Evolutionary conservation across 1,140 invertebrate genomes (phyloP).

Genomic region (Fopius arisanus): DNA sequence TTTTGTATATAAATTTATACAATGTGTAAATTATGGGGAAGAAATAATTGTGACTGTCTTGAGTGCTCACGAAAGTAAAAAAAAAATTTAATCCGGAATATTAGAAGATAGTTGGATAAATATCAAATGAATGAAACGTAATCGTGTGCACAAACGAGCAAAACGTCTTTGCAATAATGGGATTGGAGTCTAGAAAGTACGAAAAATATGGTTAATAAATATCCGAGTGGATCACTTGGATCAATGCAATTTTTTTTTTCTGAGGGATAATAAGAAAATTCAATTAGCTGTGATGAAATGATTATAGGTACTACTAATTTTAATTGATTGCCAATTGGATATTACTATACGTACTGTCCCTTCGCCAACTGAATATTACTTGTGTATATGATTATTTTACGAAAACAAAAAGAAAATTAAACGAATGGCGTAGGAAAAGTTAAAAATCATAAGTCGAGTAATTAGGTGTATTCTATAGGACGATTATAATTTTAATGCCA

Average conservation of each 20-base stretch:
- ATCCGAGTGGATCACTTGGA: neutral
- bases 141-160: neutral
- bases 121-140: neutral
- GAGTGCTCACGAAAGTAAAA: neutral
- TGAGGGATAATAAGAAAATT: neutral
- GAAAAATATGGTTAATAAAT: neutral
- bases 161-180: neutral
- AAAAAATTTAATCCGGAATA: neutral
- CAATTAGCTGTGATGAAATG: slow-evolving; percentile 30
- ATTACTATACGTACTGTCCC: neutral
- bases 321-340: slow-evolving; percentile 5
- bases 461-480: neutral
- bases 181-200: neutral
- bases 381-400: neutral
- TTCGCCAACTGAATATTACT: neutral
- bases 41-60: neutral
- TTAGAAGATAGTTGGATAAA: neutral
- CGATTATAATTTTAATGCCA: neutral
- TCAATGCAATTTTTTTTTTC: neutral
- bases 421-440: neutral
- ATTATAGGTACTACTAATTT: slow-evolving; percentile 29
- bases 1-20: slow-evolving; percentile 24
- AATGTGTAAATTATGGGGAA: slow-evolving; percentile 13
- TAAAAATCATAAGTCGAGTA: neutral
- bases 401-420: slow-evolving; percentile 2